Conservation (phyloP, 2,888 invertebrate genomes). For the Cerastoderma edule region DNA sequence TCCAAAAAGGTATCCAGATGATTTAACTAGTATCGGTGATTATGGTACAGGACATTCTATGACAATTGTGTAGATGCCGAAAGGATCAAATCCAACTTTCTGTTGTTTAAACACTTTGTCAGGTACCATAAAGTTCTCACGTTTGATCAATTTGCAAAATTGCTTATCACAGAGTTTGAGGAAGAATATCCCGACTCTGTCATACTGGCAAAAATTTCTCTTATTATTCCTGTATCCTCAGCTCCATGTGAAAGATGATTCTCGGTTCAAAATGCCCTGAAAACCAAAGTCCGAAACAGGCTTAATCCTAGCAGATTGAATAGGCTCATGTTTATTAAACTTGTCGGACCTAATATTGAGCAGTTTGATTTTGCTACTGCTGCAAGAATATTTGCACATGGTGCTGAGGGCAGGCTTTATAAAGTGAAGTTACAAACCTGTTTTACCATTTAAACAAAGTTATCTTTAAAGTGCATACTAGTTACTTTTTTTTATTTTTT, state of each 20-base stretch:
- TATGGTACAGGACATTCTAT: slow-evolving; percentile 31
- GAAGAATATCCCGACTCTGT: slow-evolving; percentile 41
- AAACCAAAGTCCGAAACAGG: slow-evolving; percentile 53
- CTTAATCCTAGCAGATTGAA: slow-evolving; percentile 44
- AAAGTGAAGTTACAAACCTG: too few relatives aligned
- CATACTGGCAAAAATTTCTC: slow-evolving; percentile 32
- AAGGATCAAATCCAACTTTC: slow-evolving; percentile 32
- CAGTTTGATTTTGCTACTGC: slow-evolving; percentile 42
- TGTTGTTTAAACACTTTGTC: slow-evolving; percentile 37
- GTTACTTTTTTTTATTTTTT: too few relatives aligned
- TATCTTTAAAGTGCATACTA: too few relatives aligned
- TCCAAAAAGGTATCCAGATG: slow-evolving; percentile 41
- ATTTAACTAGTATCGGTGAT: neutral
- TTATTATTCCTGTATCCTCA: slow-evolving; percentile 49
- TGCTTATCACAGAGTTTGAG: slow-evolving; percentile 28
- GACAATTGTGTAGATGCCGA: slow-evolving; percentile 8
- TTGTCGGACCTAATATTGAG: slow-evolving; percentile 35
- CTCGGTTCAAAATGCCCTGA: slow-evolving; percentile 40
- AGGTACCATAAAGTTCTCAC: slow-evolving; percentile 19
- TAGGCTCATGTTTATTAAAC: slow-evolving; percentile 38
- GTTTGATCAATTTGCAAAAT: slow-evolving; percentile 38
- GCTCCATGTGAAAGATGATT: slow-evolving; percentile 56
- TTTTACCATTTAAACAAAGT: too few relatives aligned
- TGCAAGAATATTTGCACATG: slow-evolving; percentile 26
- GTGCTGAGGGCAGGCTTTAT: neutral